A percentile compares a stretch with the other conserved stretches of the same genome.
Conservation (phyloP, 2,888 invertebrate species). For the Busseola fusca region DNA sequence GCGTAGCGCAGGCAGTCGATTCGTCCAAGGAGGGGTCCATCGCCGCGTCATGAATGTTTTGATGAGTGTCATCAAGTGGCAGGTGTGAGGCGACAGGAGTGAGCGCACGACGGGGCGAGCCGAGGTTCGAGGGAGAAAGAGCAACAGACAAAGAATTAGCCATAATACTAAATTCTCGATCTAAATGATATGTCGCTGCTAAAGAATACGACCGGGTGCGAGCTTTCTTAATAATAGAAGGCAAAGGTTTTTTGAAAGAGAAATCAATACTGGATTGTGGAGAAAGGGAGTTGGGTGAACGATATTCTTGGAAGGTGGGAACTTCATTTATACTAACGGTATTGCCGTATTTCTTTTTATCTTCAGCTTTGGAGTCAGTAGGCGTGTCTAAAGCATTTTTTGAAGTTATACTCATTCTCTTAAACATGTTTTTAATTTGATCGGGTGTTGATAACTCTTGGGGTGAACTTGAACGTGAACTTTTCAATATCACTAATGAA, state of each 20-base stretch:
- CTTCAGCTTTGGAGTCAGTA: conserved; percentile 35
- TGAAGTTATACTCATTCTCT: conserved; percentile 72
- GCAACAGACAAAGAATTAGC: conserved; percentile 90
- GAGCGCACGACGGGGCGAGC: conserved; percentile 85
- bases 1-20: conserved; percentile 48
- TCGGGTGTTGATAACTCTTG: conserved; percentile 68
- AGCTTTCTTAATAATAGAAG: conserved; percentile 80
- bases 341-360: conserved; percentile 74
- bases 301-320: conserved; percentile 87
- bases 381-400: conserved; percentile 54
- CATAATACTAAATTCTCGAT: conserved; percentile 83
- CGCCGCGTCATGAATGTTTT: conserved; percentile 70
- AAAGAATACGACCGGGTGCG: conserved; percentile 78
- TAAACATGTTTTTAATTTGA: conserved; percentile 71
- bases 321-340: conserved; percentile 87
- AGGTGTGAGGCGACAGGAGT: conserved; percentile 81
- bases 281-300: conserved; percentile 74
- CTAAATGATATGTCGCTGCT: conserved; percentile 78
- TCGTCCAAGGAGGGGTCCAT: conserved; percentile 60
- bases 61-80: conserved; percentile 77
- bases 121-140: conserved; percentile 88
- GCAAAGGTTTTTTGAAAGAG: conserved; percentile 74
- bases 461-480: conserved; percentile 53
- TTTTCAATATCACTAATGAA: conserved; percentile 67
- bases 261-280: conserved; percentile 76